Base-by-base conservation (phyloP, 2,797 vertebrate genomes). In the Huso huso region DNA sequence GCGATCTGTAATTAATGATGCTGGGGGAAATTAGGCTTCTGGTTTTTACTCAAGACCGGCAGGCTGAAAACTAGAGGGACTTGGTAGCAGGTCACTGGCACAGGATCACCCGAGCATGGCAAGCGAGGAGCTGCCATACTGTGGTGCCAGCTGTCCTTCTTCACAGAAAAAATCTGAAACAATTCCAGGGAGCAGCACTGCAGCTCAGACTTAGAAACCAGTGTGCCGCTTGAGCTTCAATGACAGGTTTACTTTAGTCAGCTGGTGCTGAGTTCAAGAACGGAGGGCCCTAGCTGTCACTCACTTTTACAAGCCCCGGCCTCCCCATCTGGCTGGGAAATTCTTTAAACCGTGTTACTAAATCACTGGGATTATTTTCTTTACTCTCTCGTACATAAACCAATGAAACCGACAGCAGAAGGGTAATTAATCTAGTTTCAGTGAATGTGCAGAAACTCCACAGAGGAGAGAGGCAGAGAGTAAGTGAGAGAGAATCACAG, bases 281-380 rank as follows among this genome's bases (percentile, higher is more conserved):
- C 62, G 6, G 1, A 15, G 48, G 10, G 12, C 55, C 18, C 11
- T 49, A 55, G 15, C 52, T 49, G 7, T 49, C 53, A 13, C 23
- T 57, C 51, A 65, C 50, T 65, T 48, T 52, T 12, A 49, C 12
- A 57, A 57, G 37, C 52, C 13, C 64, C 12, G 53, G 53, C 50
- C 12, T 15, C 8, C 52, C 23, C 51, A 57, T 51, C 15, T 57
- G 6, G 51, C 64, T 51, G 53, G 51, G 63, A 49, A n/a, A 66
- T 58, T 11, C 49, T 55, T 37, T 23, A 8, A 9, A 48, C 51
- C 48, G 51, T 18, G 12, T 15, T 51, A 18, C 49, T 8, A 18
- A 64, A 23, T 51, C 55, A 1, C 55, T 11, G n/a, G 37, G 55
- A n/a, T 58, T 58, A 58, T n/a, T 58, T n/a, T 58, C 55, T 58